phyloP scores from a whole-genome alignment of 2,888 invertebrate genomes.

The Rhodophaea formosa region DNA sequence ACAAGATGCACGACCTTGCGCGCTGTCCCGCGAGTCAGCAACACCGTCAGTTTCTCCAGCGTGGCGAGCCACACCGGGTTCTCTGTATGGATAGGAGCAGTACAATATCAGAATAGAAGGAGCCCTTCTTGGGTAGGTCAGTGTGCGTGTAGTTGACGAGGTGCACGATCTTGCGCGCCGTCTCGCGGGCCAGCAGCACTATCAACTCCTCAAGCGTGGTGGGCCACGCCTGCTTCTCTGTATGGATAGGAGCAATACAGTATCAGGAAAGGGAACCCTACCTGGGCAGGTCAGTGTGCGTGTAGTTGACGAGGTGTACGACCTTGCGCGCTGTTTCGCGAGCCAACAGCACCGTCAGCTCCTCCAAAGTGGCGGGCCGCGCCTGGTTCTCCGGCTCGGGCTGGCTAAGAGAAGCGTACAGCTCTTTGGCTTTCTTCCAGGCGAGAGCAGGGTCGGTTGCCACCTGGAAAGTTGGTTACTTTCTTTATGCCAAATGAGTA shows the following conservation, averaged over 20 bases:
- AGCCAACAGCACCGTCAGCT: constrained; percentile 87
- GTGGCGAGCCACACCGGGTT: too few species aligned
- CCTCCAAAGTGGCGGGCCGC: constrained; percentile 88
- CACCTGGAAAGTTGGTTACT: constrained; percentile 69
- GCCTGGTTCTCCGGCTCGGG: constrained; percentile 94
- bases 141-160: too few species aligned
- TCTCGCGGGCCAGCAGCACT: too few species aligned
- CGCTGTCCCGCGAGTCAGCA: too few species aligned
- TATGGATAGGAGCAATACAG: too few species aligned
- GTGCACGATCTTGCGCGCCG: too few species aligned
- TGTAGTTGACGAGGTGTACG: constrained; percentile 89
- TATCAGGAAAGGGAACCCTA: constrained; percentile 33
- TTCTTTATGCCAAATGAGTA: background rate
- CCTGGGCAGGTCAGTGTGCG: constrained; percentile 83
- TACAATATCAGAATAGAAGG: background rate
- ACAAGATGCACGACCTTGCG: too few species aligned
- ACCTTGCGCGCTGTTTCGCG: constrained; percentile 89
- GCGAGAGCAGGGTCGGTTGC: constrained; percentile 89
- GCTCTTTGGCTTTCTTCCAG: constrained; percentile 85
- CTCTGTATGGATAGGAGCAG: too few species aligned
- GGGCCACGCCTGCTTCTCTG: too few species aligned
- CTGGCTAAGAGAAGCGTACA: constrained; percentile 86
- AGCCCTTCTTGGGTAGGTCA: constrained; percentile 81
- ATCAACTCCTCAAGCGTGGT: too few species aligned
- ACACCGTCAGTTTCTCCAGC: too few species aligned